phyloP scores from a whole-genome alignment of 2,113 vertebrate species.

The Cromileptes altivelis region DNA sequence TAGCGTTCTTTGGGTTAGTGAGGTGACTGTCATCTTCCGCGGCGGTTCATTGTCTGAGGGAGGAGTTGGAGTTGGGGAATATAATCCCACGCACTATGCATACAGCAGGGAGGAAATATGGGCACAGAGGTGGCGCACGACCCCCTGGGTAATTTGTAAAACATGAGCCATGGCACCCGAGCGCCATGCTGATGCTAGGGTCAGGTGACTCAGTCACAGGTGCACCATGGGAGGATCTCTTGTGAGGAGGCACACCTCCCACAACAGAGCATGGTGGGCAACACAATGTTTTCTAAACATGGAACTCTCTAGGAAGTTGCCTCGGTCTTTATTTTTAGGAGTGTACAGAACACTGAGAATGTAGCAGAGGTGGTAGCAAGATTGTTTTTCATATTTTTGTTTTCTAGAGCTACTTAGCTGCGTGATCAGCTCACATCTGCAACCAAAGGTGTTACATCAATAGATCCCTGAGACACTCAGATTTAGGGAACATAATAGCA shows the following conservation, averaged over 20 bases:
- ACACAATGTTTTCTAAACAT: slow-evolving; percentile 46
- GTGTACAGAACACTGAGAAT: slow-evolving; percentile 11
- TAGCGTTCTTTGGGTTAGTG: slow-evolving; percentile 44
- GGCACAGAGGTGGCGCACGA: slow-evolving; percentile 81
- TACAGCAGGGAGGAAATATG: slow-evolving; percentile 77
- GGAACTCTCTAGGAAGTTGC: slow-evolving; percentile 40
- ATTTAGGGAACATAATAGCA: slow-evolving; percentile 32
- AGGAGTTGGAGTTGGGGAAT: slow-evolving; percentile 55
- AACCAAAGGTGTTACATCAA: slow-evolving; percentile 5
- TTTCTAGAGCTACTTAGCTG: background rate
- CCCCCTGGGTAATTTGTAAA: slow-evolving; percentile 86
- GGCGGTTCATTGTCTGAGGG: slow-evolving; percentile 63
- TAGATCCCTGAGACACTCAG: slow-evolving; percentile 7
- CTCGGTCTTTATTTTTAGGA: slow-evolving; percentile 34
- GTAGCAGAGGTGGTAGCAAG: slow-evolving; percentile 1
- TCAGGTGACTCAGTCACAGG: slow-evolving; percentile 87
- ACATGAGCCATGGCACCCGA: slow-evolving; percentile 84
- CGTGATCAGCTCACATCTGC: slow-evolving; percentile 6
- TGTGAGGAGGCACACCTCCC: slow-evolving; percentile 43
- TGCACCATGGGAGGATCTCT: slow-evolving; percentile 84
- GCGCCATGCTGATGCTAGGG: slow-evolving; percentile 81
- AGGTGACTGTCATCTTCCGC: slow-evolving; percentile 64
- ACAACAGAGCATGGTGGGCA: slow-evolving; percentile 30
- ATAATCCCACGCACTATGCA: slow-evolving; percentile 87
- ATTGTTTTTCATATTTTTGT: background rate